phyloP scores from a whole-genome alignment of 1,140 invertebrate genomes.

The Portunus trituberculatus region DNA sequence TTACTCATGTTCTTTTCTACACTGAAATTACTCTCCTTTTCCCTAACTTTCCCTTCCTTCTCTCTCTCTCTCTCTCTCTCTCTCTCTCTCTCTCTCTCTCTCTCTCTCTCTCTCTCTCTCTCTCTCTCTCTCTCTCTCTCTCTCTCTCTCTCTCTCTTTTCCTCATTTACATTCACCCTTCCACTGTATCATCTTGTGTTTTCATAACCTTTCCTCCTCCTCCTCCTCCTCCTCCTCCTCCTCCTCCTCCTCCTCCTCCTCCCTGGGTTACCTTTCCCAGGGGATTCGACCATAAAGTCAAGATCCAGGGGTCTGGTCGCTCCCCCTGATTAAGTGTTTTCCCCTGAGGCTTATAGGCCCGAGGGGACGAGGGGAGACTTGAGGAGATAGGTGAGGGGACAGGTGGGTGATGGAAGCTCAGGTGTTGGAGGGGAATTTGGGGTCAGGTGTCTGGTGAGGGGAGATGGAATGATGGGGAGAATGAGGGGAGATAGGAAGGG shows the following conservation, averaged over 20 bases:
- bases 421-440: no score
- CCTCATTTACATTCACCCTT: background rate
- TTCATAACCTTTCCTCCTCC: background rate
- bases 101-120: background rate
- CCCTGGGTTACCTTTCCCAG: background rate
- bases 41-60: background rate
- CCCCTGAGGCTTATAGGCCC: background rate
- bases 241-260: constrained; percentile 8
- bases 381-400: no score
- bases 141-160: background rate
- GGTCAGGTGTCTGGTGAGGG: no score
- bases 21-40: no score
- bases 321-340: background rate
- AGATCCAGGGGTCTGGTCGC: constrained; percentile 2
- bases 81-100: background rate
- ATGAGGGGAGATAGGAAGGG: no score
- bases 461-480: no score
- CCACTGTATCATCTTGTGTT: background rate
- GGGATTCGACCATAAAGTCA: background rate
- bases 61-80: background rate
- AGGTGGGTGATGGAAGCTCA: no score
- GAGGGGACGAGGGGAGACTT: background rate
- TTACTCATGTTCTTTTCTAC: no score
- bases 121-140: background rate
- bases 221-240: constrained; percentile 17